These are phyloP conservation scores for Uropetala carovei DNA, from an alignment of 2,888 invertebrate species.

Conservation along the genomic window DNA sequence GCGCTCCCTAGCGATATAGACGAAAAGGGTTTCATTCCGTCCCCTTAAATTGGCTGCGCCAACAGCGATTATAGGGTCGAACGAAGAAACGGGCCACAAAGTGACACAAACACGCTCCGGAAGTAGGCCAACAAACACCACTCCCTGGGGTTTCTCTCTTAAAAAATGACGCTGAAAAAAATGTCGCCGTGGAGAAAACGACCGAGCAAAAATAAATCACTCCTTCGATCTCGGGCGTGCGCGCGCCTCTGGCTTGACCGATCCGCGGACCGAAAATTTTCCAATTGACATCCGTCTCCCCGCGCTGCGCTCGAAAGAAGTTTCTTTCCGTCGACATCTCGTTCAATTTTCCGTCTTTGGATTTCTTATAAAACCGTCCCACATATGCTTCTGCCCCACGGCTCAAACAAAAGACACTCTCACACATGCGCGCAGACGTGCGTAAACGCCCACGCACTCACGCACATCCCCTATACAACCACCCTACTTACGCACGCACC, in stretches of 20 bases:
- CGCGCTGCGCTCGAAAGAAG: neutral
- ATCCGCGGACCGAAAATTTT: neutral
- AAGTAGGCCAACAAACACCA: conserved; percentile 18
- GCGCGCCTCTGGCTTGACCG: neutral
- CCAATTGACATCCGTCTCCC: neutral
- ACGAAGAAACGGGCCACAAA: neutral
- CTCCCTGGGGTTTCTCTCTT: neutral
- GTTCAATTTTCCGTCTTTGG: neutral
- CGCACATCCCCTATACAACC: neutral
- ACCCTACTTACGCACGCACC: neutral
- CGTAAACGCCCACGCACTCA: conserved; percentile 4
- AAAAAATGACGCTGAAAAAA: neutral
- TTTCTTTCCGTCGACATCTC: neutral
- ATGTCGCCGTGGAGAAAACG: neutral
- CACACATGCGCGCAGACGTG: neutral
- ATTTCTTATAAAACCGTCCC: neutral
- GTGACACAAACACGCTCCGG: neutral
- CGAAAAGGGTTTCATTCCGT: neutral
- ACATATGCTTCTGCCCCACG: neutral
- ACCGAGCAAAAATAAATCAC: neutral
- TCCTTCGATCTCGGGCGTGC: neutral
- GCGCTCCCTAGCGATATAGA: neutral
- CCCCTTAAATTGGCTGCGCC: neutral
- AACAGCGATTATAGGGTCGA: neutral
- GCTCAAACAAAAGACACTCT: neutral